Percentiles rank a stretch among this genome's conserved stretches.
Conservation (phyloP, 2,113 vertebrate species). For the Clinocottus analis region DNA sequence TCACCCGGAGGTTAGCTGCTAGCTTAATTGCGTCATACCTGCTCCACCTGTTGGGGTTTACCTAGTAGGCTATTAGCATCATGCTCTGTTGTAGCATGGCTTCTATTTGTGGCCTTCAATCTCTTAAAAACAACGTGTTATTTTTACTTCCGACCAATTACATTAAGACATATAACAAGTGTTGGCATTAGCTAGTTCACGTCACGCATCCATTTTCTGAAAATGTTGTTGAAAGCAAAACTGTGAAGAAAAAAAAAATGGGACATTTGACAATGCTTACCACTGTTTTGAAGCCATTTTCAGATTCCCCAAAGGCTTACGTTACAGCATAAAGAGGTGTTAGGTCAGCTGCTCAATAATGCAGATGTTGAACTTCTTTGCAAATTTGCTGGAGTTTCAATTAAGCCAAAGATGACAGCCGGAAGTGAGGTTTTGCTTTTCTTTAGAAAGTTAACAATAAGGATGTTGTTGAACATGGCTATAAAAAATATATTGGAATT, state of each 20-base stretch:
- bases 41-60: not conserved
- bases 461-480: no score
- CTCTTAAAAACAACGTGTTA: not conserved
- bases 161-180: not conserved
- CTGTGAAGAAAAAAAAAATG: not conserved
- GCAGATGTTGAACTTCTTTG: no score
- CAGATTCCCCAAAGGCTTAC: not conserved
- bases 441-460: no score
- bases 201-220: not conserved
- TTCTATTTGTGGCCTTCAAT: not conserved
- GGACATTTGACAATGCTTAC: not conserved
- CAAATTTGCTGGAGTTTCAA: no score
- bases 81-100: not conserved
- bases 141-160: no score
- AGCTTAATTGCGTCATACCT: not conserved
- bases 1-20: no score
- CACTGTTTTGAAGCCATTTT: not conserved
- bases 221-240: not conserved
- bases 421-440: conserved; percentile 25
- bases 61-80: not conserved
- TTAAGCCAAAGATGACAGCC: not conserved
- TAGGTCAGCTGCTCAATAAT: not conserved
- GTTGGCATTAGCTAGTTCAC: not conserved
- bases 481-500: no score
- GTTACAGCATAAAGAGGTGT: not conserved